Conservation (phyloP, 2,888 invertebrate genomes). For the Drosophila bunnanda region DNA sequence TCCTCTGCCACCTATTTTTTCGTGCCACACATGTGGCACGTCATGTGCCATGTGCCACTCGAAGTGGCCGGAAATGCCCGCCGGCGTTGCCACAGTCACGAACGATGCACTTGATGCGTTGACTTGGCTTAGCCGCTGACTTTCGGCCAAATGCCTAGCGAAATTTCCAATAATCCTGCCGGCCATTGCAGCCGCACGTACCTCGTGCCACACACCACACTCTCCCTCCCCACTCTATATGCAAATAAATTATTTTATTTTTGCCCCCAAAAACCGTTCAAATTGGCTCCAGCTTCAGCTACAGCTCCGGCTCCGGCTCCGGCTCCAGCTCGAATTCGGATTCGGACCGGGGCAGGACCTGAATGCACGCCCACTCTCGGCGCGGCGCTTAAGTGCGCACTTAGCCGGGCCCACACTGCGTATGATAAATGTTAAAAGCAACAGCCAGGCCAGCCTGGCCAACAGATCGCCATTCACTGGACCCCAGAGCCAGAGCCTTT, state of each 20-base stretch:
- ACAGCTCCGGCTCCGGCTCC: not conserved
- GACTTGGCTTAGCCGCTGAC: conserved; percentile 34
- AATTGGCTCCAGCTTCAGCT: conserved; percentile 10
- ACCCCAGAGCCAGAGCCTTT: conserved; percentile 27
- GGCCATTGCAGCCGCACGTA: conserved; percentile 13
- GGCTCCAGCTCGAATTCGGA: not conserved
- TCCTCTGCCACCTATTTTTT: not conserved
- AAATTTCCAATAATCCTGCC: conserved; percentile 14
- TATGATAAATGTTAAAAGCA: conserved; percentile 58
- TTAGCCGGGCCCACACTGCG: conserved; percentile 46
- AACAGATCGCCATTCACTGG: conserved; percentile 19
- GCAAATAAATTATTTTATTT: conserved; percentile 61
- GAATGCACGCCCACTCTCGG: conserved; percentile 4
- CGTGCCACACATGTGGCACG: not conserved
- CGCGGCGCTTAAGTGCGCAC: conserved; percentile 50
- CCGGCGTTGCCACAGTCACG: conserved; percentile 39
- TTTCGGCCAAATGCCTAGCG: conserved; percentile 9
- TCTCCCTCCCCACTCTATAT: conserved; percentile 18
- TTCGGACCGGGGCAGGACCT: not conserved
- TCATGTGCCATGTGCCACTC: conserved; percentile 27
- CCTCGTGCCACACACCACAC: conserved; percentile 2
- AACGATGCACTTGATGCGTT: conserved; percentile 28
- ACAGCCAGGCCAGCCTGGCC: conserved; percentile 32
- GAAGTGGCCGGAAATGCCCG: conserved; percentile 24
- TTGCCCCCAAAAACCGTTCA: conserved; percentile 53